Evolutionary conservation across 2,797 vertebrate genomes (phyloP), one percentile per base, ranked within the genome.

Genomic region (Sebastes hubbsi): DNA sequence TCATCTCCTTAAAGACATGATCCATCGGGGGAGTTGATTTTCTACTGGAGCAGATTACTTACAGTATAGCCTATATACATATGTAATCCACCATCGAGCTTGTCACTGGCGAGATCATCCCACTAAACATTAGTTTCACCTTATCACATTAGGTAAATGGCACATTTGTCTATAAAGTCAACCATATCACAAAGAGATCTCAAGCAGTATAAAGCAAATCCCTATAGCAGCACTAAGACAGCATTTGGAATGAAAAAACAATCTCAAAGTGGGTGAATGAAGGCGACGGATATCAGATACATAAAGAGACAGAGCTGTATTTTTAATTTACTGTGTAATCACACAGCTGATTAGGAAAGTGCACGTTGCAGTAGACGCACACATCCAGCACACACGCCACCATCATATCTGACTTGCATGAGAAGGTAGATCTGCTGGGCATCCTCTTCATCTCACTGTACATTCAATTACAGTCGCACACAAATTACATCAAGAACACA

Each of bases 401-500:
- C 63, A 78, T 85, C 81, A 42, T 80, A 89, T 86, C 84, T 79
- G 66, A 68, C 79, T 79, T 86, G 90, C 89, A 91, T 93, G 90
- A 92, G 93, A 82, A 89, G 84, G 75, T 88, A 73, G 86, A 92
- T 91, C 88, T 81, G 80, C 80, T 76, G 85, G 81, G 84, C 82
- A 87, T 92, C 87, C 85, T 91, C 90, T 86, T 94, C 88, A 85
- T 92, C 86, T 92, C 87, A 80, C 83, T 88, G 86, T 91, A 94
- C 91, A 92, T 93, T 95, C 86, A 93, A 92, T 95, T 94, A 95
- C 88, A 82, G 77, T 91, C 79, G 80, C 91, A 87, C 88, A 91
- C 87, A 93, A 89, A 92, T 89, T 75, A 92, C 89, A 90, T 93
- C 66, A 87, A 93, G 90, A 88, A 91, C 87, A 82, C 46, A 56